A percentile compares a stretch with the other conserved stretches of the same genome.
Conservation (phyloP, 1,140 invertebrate species). For the Lucilia sericata region DNA sequence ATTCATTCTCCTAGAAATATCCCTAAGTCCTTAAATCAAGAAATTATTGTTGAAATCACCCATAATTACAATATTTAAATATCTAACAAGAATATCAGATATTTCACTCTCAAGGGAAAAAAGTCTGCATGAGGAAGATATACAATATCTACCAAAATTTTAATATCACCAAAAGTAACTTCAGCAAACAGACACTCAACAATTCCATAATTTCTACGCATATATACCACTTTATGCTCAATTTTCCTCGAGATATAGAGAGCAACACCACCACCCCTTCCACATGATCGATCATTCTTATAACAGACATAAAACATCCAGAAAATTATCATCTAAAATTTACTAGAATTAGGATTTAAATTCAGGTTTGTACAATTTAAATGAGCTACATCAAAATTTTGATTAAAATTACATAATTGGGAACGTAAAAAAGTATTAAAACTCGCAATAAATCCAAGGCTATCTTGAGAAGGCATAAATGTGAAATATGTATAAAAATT, state of each 20-base stretch:
- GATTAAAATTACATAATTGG: too few relatives aligned
- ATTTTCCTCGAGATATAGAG: background rate
- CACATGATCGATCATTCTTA: background rate
- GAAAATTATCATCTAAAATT: background rate
- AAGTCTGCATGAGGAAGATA: background rate
- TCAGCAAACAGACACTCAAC: too few relatives aligned
- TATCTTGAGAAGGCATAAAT: too few relatives aligned
- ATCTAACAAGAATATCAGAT: background rate
- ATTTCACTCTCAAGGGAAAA: background rate
- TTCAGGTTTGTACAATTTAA: background rate
- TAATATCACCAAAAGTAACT: background rate
- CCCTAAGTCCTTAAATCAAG: background rate
- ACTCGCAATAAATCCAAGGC: too few relatives aligned
- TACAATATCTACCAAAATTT: background rate
- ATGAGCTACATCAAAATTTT: background rate
- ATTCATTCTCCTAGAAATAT: background rate
- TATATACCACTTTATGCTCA: background rate
- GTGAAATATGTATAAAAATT: too few relatives aligned
- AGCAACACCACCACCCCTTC: background rate
- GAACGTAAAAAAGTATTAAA: too few relatives aligned
- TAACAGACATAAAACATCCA: background rate
- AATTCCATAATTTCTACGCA: background rate
- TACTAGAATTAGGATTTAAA: background rate
- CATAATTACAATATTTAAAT: background rate
- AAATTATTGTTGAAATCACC: conserved; percentile 2